Base-by-base conservation (phyloP, 2,888 invertebrate genomes). In the Scaptomyza flava region DNA sequence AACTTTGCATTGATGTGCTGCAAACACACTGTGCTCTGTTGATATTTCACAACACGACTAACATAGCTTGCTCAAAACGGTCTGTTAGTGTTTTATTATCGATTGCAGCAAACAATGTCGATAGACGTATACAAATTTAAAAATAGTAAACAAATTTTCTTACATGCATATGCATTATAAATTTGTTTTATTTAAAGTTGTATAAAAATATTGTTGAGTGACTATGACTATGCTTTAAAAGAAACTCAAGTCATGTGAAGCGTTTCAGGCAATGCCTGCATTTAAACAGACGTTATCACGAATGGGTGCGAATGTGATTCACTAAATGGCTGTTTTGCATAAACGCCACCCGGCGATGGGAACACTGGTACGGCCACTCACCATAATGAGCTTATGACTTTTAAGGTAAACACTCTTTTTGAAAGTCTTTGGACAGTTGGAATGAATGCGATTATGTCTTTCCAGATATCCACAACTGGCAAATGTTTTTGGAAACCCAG, bases 1-100 rank as follows among this genome's bases (percentile, higher is more conserved):
- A 45, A 71, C 59, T 54, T 51, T 46, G 20, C 58, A 51, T 23
- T 47, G 27, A 34, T 3, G 33, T 38, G 46, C 64, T 63, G 63
- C 43, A 27, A 42, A 51, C 9, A 8, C n/a, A 5, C 9, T 6
- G 3, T 9, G 14, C 8, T 27, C n/a, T 2, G 4, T 4, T 11
- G 17, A 12, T 20, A 12, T 27, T 53, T 64, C 53, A 63, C 64
- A 38, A 17, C 45, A 20, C 12, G 7, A 5, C 9, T 30, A 34
- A 23, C 9, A 48, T 9, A 3, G 20, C 43, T 9, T 36, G 6
- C 63, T 63, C 63, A 38, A 62, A 51, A 45, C n/a, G 3, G 2
- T 51, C 62, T 63, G 62, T 34, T 38, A 17, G 11, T 7, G 0
- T n/a, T 4, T 2, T 6, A 9, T 14, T 42, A 20, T 61, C 51